Conservation (phyloP, 53 echinoderm and acorn worm genomes). For the Arbacia lixula region DNA sequence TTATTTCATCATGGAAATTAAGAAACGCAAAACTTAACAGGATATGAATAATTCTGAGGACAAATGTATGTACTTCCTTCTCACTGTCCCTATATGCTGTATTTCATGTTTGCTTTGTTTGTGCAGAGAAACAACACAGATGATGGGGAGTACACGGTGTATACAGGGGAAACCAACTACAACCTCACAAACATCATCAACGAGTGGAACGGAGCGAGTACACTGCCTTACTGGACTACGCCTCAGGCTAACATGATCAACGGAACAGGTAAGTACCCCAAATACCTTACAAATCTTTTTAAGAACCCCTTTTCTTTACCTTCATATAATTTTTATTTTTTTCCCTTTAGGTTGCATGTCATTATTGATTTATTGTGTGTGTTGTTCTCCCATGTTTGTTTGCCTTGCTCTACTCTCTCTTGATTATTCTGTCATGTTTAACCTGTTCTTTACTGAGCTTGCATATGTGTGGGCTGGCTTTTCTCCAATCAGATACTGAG, state of each 20-base stretch:
- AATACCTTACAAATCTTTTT: neutral
- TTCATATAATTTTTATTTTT: neutral
- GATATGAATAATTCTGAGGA: too few relatives aligned
- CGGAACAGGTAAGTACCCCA: constrained; percentile 77
- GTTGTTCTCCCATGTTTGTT: neutral
- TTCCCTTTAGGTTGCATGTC: neutral
- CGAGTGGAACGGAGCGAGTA: constrained; percentile 56
- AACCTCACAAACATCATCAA: constrained; percentile 66
- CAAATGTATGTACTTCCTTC: too few relatives aligned
- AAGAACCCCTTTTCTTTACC: too few relatives aligned
- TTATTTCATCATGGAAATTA: too few relatives aligned
- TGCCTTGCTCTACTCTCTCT: neutral
- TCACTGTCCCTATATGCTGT: neutral
- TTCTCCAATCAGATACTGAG: too few relatives aligned
- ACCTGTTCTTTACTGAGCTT: too few relatives aligned
- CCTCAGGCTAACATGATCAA: constrained; percentile 83
- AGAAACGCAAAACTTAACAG: too few relatives aligned
- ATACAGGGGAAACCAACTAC: constrained; percentile 70
- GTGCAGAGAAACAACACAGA: constrained; percentile 76
- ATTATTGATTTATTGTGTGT: neutral
- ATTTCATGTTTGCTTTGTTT: neutral
- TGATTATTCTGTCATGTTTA: too few relatives aligned
- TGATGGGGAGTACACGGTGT: constrained; percentile 84
- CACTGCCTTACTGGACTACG: constrained; percentile 81
- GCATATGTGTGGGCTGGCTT: too few relatives aligned